These are phyloP conservation scores for Erithacus rubecula DNA, from an alignment of 2,797 vertebrate species.

Conservation along the genomic window DNA sequence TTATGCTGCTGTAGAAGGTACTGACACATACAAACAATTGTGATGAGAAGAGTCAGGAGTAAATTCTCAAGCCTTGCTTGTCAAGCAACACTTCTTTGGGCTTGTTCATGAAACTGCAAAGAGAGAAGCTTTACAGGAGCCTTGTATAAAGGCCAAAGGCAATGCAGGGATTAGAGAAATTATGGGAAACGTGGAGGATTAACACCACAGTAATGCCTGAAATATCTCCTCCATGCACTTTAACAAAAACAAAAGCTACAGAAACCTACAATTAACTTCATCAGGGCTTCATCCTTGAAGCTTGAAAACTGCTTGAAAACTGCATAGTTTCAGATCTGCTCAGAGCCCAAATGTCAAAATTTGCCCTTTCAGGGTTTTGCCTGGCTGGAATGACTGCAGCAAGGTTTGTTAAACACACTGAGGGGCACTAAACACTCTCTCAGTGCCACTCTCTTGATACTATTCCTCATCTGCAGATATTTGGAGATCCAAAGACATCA, in stretches of 20 bases:
- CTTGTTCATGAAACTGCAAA: not conserved
- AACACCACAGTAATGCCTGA: not conserved
- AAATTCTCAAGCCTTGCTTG: not conserved
- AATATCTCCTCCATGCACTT: not conserved
- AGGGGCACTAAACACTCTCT: not conserved
- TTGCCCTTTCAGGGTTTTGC: not conserved
- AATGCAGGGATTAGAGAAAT: slow-evolving; percentile 12
- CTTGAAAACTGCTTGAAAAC: not conserved
- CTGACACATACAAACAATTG: not conserved
- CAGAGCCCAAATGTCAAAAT: not conserved
- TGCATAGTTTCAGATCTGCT: not conserved
- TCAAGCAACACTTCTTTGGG: not conserved
- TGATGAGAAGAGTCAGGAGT: not conserved
- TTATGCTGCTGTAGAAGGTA: not conserved
- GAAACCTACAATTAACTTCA: not conserved
- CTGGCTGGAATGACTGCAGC: not conserved
- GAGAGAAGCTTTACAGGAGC: not conserved
- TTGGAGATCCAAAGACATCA: not conserved
- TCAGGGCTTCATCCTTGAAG: not conserved
- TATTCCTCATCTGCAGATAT: not conserved
- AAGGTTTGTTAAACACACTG: not conserved
- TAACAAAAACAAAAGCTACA: not conserved
- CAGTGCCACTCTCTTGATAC: not conserved
- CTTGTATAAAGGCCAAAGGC: not conserved
- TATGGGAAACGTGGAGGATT: not conserved